Percentiles rank a stretch among this genome's conserved stretches.
Conservation (phyloP, 2,113 vertebrate genomes). For the Natator depressus region DNA sequence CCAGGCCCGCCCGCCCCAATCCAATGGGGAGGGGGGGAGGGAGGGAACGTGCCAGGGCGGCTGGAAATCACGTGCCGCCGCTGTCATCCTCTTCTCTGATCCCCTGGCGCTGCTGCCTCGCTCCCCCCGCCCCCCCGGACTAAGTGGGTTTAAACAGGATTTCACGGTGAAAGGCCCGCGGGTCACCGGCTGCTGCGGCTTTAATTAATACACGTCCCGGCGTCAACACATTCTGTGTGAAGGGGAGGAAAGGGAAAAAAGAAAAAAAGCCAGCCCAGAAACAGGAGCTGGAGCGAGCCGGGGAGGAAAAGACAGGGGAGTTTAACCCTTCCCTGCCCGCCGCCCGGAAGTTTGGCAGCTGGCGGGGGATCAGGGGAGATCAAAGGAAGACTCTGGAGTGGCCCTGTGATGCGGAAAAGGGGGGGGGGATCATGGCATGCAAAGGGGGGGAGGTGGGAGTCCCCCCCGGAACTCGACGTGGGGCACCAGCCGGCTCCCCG, state of each 20-base stretch:
- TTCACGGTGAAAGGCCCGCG: slow-evolving; percentile 74
- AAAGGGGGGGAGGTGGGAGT: background rate
- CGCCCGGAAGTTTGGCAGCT: background rate
- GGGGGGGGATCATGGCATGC: no score
- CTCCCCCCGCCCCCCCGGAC: slow-evolving; percentile 58
- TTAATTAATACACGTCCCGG: slow-evolving; percentile 75
- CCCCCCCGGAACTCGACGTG: background rate
- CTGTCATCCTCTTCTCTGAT: slow-evolving; percentile 48
- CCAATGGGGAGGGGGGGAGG: background rate
- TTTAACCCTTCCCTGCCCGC: slow-evolving; percentile 63
- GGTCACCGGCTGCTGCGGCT: slow-evolving; percentile 75
- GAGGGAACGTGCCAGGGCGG: background rate
- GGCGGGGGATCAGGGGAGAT: background rate
- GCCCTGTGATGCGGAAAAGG: no score
- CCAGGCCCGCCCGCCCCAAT: background rate
- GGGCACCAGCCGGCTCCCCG: no score
- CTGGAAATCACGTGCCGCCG: slow-evolving; percentile 25
- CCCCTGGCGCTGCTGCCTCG: background rate
- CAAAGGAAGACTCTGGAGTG: background rate
- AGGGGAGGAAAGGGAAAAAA: slow-evolving; percentile 44
- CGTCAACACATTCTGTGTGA: slow-evolving; percentile 73
- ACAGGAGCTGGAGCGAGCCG: background rate
- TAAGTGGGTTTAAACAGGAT: slow-evolving; percentile 75
- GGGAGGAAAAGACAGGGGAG: background rate
- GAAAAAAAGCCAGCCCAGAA: slow-evolving; percentile 32